Evolutionary conservation across 1,140 invertebrate genomes (phyloP), one percentile per base, ranked within the genome.

Genomic region (Branchinecta lindahli): DNA sequence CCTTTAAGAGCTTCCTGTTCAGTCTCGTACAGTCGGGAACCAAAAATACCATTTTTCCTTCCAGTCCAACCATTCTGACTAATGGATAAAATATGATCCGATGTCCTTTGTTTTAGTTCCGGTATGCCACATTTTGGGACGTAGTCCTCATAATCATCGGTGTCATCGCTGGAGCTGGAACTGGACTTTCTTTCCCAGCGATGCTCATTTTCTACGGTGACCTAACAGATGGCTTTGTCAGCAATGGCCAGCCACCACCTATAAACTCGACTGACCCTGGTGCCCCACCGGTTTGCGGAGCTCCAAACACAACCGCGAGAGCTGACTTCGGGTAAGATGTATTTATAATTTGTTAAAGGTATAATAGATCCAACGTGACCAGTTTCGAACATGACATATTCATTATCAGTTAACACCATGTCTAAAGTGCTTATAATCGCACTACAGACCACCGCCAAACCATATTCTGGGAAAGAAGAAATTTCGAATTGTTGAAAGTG

Each of bases 181-280:
- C 73, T 9, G 76, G 76, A 20, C 20, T 75, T 8, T 75, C 74
- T 52, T 72, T 77, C 74, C 76, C 76, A 0, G 71, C 73, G 7
- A 75, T 78, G 77, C 72, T 76, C n/a, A 75, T 78, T 52, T 73
- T 77, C 44, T 77, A 77, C 69, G 77, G 76, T 0, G 71, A 75
- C 8, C 46, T 78, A 8, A 75, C 77, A 2, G 72, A 77, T 68
- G 73, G 75, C 12, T 78, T 78, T 65, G 75, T 78, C 15, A 72
- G 73, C 67, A 71, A 74, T 33, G 74, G 66, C 8, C n/a, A 61
- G 18, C 33, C 33, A 33, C 5, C 33, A 33, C 33, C 33, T 33
- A 69, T 44, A 8, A 72, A 46, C 21, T 44, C 9, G 66, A n/a
- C 20, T 67, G 66, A 8, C 18, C 68, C 68, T 69, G 70, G 20